Conservation (phyloP, 2,888 invertebrate genomes). For the Zhuqinia jingwanae region DNA sequence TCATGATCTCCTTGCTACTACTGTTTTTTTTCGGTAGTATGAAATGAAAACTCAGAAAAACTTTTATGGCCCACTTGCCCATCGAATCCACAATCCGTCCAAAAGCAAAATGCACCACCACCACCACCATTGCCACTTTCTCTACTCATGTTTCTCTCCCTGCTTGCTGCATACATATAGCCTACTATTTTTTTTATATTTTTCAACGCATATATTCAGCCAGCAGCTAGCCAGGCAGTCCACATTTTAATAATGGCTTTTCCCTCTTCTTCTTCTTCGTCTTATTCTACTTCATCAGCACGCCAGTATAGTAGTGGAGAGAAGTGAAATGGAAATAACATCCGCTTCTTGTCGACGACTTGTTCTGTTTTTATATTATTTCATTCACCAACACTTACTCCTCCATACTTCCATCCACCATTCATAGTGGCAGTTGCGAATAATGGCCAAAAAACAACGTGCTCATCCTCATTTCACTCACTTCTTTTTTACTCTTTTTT, state of each 20-base stretch:
- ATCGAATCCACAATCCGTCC: constrained; percentile 39
- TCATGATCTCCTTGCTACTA: background rate
- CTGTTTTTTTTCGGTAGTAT: constrained; percentile 22
- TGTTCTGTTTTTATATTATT: constrained; percentile 2
- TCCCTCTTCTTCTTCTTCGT: constrained; percentile 14
- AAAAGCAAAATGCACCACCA: constrained; percentile 37
- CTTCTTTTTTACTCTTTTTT: constrained; percentile 4
- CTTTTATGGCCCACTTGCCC: constrained; percentile 57
- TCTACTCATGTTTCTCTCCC: background rate
- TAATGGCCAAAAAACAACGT: constrained; percentile 55
- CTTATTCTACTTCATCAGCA: constrained; percentile 49
- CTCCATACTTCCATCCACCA: background rate
- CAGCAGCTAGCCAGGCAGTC: constrained; percentile 4
- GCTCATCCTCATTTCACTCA: constrained; percentile 57
- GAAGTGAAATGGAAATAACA: constrained; percentile 55
- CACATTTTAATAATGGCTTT: constrained; percentile 51
- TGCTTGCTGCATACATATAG: constrained; percentile 54
- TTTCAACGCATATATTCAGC: constrained; percentile 52
- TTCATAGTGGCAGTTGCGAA: constrained; percentile 32
- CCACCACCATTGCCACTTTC: background rate
- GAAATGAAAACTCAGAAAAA: constrained; percentile 52
- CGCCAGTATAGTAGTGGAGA: background rate
- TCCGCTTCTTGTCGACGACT: constrained; percentile 45
- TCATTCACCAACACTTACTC: background rate
- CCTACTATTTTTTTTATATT: constrained; percentile 51